phyloP scores from a whole-genome alignment of 2,888 invertebrate genomes.

The Allophyes oxyacanthae region DNA sequence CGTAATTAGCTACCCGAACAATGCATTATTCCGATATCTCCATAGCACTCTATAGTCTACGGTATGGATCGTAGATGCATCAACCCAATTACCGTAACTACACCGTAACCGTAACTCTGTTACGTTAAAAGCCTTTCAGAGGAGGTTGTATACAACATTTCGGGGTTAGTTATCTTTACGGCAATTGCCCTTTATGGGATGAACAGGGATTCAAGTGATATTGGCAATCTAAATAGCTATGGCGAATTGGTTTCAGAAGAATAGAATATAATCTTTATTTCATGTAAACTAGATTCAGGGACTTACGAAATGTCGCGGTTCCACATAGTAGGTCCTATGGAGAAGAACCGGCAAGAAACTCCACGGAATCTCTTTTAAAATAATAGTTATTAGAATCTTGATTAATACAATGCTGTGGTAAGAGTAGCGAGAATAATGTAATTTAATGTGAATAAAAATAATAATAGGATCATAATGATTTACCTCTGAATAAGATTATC shows the following conservation, averaged over 20 bases:
- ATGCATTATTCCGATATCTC: slow-evolving; percentile 5
- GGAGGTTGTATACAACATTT: slow-evolving; percentile 10
- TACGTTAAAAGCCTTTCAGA: slow-evolving; percentile 40
- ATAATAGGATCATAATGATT: no score
- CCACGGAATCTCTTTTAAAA: no score
- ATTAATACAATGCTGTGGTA: no score
- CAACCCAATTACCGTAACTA: slow-evolving; percentile 25
- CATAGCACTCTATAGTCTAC: neutral
- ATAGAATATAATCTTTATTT: no score
- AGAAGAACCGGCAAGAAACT: no score
- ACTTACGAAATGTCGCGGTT: no score
- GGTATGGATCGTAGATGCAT: slow-evolving; percentile 27
- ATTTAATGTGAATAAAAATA: no score
- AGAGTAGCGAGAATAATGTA: no score
- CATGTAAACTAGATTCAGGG: no score
- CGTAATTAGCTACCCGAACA: neutral
- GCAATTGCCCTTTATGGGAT: slow-evolving; percentile 18
- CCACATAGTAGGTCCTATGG: no score
- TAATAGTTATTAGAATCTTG: no score
- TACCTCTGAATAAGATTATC: no score
- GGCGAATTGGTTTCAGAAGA: slow-evolving; percentile 7
- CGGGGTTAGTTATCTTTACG: slow-evolving; percentile 20
- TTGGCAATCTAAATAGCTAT: slow-evolving; percentile 7
- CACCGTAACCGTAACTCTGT: slow-evolving; percentile 20
- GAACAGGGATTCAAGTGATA: slow-evolving; percentile 14